Evolutionary conservation across 2,888 invertebrate genomes (phyloP).

Genomic region (Pterostichus madidus): DNA sequence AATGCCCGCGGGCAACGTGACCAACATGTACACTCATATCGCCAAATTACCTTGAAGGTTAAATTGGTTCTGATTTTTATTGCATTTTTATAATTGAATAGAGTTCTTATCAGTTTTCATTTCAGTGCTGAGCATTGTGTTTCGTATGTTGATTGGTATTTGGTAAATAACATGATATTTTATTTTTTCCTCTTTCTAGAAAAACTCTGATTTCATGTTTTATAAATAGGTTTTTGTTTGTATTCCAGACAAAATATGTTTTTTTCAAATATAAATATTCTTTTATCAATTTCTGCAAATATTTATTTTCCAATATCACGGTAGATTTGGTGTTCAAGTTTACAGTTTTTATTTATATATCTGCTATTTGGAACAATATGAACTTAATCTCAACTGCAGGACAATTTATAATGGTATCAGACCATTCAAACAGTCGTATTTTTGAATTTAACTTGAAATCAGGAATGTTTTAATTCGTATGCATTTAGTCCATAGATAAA

Average conservation of each 20-base stretch:
- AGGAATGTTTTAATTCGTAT: no score
- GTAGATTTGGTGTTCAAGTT: no score
- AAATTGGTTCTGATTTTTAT: slow-evolving; percentile 44
- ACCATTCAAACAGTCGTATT: no score
- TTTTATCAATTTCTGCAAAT: no score
- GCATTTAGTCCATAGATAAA: no score
- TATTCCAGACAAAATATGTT: background rate
- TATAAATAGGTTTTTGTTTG: background rate
- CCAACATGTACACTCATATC: slow-evolving; percentile 3
- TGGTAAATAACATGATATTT: slow-evolving; percentile 10
- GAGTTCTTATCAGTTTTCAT: slow-evolving; percentile 43
- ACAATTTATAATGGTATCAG: no score
- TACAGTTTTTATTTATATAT: no score
- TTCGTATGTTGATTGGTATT: slow-evolving; percentile 15
- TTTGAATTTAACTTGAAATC: no score
- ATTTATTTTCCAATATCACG: no score
- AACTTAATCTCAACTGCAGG: no score
- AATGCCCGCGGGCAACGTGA: slow-evolving; percentile 1
- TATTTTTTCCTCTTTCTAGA: background rate
- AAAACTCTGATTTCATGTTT: background rate
- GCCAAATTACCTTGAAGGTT: slow-evolving; percentile 37
- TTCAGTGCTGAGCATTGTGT: slow-evolving; percentile 6
- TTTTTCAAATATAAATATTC: background rate
- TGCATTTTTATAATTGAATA: slow-evolving; percentile 48
- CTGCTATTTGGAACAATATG: no score